Conservation (phyloP, 2,113 vertebrate species). For the Eulacestoma nigropectus region DNA sequence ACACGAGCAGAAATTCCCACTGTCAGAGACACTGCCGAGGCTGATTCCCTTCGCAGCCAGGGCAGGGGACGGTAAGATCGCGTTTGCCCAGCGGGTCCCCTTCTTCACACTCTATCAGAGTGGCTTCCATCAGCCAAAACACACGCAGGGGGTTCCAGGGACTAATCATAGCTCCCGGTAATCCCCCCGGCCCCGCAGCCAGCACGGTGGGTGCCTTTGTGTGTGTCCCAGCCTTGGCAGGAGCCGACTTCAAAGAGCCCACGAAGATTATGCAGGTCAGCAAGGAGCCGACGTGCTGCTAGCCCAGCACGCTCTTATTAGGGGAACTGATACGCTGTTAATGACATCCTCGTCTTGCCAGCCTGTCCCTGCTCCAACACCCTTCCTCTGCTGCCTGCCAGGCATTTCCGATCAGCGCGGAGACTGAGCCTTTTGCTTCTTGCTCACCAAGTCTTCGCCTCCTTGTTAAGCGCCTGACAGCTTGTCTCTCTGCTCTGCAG, state of each 20-base stretch:
- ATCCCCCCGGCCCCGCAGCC: background rate
- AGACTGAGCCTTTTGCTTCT: background rate
- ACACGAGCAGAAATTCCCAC: background rate
- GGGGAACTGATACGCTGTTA: background rate
- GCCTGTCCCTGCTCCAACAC: background rate
- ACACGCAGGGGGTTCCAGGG: background rate
- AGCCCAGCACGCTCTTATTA: background rate
- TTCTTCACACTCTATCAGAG: background rate
- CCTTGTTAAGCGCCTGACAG: background rate
- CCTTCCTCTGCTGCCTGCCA: background rate
- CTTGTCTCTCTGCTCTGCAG: background rate
- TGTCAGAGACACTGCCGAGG: background rate
- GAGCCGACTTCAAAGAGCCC: background rate
- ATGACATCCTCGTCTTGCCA: background rate
- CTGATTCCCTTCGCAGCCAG: background rate
- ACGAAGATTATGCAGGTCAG: background rate
- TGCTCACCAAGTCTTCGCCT: background rate
- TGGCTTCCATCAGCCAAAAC: background rate
- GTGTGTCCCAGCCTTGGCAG: background rate
- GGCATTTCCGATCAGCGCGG: accelerated
- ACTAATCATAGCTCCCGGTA: background rate
- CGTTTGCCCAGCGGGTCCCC: background rate
- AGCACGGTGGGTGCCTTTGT: background rate
- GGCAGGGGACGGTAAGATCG: accelerated
- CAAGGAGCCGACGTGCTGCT: background rate